These are phyloP conservation scores for Prolemur simus DNA, from an alignment of 2,113 vertebrate species.

Conservation along the genomic window DNA sequence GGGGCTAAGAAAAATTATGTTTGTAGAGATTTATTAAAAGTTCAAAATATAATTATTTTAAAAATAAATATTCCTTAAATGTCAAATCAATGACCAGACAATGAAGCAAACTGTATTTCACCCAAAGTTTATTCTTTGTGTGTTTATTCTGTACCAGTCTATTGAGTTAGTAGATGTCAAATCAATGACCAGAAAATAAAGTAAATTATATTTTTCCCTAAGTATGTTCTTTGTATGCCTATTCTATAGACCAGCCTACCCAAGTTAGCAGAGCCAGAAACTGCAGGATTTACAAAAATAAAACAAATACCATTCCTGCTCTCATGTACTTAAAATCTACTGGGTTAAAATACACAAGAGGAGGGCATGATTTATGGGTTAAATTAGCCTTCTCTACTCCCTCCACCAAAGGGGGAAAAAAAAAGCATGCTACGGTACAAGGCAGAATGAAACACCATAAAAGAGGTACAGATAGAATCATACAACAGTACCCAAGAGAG, in stretches of 20 bases:
- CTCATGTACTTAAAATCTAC: not conserved
- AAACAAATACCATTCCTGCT: not conserved
- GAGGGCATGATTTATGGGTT: not conserved
- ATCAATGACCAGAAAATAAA: not conserved
- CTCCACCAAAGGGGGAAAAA: not conserved
- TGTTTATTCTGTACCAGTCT: not conserved
- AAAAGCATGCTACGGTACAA: not conserved
- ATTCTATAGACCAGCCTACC: not conserved
- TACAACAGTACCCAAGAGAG: not conserved
- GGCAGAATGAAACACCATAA: not conserved
- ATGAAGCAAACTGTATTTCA: not conserved
- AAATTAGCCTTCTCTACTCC: not conserved
- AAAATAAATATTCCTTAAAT: not conserved
- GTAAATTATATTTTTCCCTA: not conserved
- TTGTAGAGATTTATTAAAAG: not conserved
- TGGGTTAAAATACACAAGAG: not conserved
- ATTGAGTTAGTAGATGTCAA: not conserved
- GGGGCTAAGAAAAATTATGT: not conserved
- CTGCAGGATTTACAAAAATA: not conserved
- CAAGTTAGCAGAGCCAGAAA: not conserved
- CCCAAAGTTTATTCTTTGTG: not conserved
- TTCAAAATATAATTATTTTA: constrained; percentile 44
- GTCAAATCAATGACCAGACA: not conserved
- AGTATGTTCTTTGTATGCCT: not conserved
- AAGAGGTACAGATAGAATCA: not conserved